phyloP scores from a whole-genome alignment of 2,888 invertebrate genomes.

The Catonia carolina region DNA sequence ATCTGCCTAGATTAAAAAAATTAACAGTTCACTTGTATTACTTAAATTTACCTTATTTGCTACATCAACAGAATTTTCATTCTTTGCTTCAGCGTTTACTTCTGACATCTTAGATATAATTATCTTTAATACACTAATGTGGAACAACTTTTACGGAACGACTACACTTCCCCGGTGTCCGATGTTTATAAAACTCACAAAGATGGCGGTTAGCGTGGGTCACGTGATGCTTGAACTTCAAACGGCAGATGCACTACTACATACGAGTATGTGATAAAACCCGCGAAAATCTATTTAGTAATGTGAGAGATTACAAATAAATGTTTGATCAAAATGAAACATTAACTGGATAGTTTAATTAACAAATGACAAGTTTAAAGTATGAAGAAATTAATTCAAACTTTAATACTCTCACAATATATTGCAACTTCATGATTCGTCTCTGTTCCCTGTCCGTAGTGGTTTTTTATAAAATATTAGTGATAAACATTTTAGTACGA shows the following conservation, averaged over 20 bases:
- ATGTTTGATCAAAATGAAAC: too few species aligned
- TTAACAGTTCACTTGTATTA: not conserved
- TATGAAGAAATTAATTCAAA: too few species aligned
- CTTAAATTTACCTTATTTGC: constrained; percentile 18
- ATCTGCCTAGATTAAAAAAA: not conserved
- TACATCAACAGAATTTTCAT: constrained; percentile 30
- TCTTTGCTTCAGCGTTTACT: constrained; percentile 31
- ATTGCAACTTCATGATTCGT: too few species aligned
- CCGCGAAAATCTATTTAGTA: too few species aligned
- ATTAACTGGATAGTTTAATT: too few species aligned
- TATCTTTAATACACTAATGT: not conserved
- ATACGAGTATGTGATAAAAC: too few species aligned
- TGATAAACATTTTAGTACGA: too few species aligned
- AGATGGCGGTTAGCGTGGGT: constrained; percentile 29
- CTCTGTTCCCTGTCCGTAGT: too few species aligned
- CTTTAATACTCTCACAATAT: too few species aligned
- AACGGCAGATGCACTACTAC: constrained; percentile 8
- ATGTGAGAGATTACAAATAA: too few species aligned
- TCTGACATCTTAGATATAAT: constrained; percentile 28
- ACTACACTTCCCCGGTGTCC: constrained; percentile 19
- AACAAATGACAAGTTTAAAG: too few species aligned
- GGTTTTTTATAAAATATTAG: too few species aligned
- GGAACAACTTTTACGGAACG: not conserved
- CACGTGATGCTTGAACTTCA: constrained; percentile 26
- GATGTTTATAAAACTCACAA: constrained; percentile 26